Percentiles rank a stretch among this genome's conserved stretches.
Conservation (phyloP, 2,113 vertebrate species). For the Charina bottae region DNA sequence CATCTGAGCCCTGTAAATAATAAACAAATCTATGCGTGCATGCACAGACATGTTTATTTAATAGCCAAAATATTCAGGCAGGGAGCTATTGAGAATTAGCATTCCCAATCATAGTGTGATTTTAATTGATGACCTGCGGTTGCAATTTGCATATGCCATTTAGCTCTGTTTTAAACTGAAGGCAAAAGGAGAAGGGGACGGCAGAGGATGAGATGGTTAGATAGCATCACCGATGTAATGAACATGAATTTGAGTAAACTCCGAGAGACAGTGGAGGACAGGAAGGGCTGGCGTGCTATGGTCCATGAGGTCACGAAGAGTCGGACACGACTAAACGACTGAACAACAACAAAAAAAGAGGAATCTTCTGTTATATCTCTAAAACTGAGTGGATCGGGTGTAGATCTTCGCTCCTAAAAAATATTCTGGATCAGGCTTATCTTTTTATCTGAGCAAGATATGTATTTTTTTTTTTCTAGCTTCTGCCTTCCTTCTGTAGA, state of each 20-base stretch:
- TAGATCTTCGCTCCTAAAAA: no score
- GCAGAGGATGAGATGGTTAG: no score
- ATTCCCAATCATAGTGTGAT: no score
- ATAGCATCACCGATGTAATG: no score
- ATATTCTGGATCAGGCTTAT: background rate
- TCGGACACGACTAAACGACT: no score
- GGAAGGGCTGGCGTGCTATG: no score
- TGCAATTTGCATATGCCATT: background rate
- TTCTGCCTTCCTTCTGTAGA: background rate
- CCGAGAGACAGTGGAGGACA: no score
- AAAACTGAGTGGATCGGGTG: background rate
- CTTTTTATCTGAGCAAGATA: accelerated
- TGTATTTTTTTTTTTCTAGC: background rate
- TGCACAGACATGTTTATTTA: background rate
- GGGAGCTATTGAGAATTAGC: background rate
- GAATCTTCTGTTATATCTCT: background rate
- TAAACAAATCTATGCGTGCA: background rate
- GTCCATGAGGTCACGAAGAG: no score
- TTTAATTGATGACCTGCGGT: background rate
- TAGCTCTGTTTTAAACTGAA: background rate
- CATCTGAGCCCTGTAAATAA: background rate
- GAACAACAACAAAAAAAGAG: no score
- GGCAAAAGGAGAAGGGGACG: no score
- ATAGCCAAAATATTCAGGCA: background rate
- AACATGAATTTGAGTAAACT: no score